Evolutionary conservation across 2,113 vertebrate genomes (phyloP).

Genomic region (Salvelinus fontinalis): DNA sequence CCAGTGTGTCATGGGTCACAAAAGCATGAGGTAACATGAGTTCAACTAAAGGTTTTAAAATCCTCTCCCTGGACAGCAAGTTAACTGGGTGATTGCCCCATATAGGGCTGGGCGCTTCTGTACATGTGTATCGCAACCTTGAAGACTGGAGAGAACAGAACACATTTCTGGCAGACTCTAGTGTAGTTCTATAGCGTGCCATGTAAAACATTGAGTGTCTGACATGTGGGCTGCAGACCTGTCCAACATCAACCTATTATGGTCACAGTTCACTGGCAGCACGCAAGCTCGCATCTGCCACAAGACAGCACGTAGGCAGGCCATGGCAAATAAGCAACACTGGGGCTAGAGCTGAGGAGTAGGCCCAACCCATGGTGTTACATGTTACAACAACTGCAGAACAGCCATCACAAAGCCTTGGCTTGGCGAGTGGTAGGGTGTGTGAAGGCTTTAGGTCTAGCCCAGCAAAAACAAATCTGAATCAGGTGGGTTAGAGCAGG

Average conservation of each 20-base stretch:
- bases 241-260: constrained; percentile 53
- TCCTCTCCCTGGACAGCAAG: neutral
- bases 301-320: neutral
- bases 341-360: constrained; percentile 33
- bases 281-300: constrained; percentile 1
- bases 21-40: constrained; percentile 1
- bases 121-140: neutral
- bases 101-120: neutral
- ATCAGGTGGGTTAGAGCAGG: too few relatives aligned
- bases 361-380: neutral
- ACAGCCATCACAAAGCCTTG: neutral
- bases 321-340: constrained; percentile 9
- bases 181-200: constrained; percentile 10
- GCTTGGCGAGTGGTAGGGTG: neutral
- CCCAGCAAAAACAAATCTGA: too few relatives aligned
- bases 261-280: constrained; percentile 24
- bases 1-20: neutral
- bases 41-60: neutral
- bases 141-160: constrained; percentile 21
- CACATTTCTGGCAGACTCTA: constrained; percentile 31
- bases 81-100: neutral
- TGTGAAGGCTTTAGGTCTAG: neutral
- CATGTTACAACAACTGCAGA: neutral
- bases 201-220: constrained; percentile 47
- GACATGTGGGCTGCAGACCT: constrained; percentile 20